Evolutionary conservation across 2,113 vertebrate genomes (phyloP), one percentile per base, ranked within the genome.

Genomic region (Aegithalos caudatus): DNA sequence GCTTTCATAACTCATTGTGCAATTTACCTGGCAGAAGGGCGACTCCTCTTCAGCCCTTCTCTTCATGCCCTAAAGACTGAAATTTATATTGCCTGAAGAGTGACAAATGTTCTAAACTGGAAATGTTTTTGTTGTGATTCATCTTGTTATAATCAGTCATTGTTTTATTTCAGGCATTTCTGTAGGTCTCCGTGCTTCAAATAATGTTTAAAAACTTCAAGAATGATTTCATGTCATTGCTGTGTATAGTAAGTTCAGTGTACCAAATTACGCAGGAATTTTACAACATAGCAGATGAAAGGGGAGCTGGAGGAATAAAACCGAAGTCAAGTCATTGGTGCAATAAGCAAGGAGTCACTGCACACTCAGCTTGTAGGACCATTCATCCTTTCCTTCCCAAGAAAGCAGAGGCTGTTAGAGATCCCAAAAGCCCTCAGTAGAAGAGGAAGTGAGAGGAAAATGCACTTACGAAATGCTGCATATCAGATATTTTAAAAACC

Each of bases 1-100:
- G 80, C 72, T 92, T 93, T 94, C 65, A 38, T 84, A 96, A 95
- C 40, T 92, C 80, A 23, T 74, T 86, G 92, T 94, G 90, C 72
- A 92, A 8, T 69, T 88, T 96, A 96, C 92, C 95, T 96, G 93
- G 56, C 76, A 94, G 80, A 90, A 93, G 86, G 61, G 82, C 64
- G 85, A 67, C 93, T 94, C 73, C 65, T 81, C 65, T 90, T 86
- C 86, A 92, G 54, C 50, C 85, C 27, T 88, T 92, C 71, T 85
- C 56, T 93, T 64, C 53, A 19, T 83, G 29, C 58, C 67, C 77
- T 58, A 17, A 90, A 78, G 82, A 81, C 29, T 78, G 53, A 74
- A 81, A 93, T 78, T 84, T 79, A 27, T 90, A 61, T 92, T 93
- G 76, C 48, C 37, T 60, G 71, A 90, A 81, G 86, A 86, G 23